Conservation (phyloP, 2,888 invertebrate genomes). For the Ctenicera cuprea region DNA sequence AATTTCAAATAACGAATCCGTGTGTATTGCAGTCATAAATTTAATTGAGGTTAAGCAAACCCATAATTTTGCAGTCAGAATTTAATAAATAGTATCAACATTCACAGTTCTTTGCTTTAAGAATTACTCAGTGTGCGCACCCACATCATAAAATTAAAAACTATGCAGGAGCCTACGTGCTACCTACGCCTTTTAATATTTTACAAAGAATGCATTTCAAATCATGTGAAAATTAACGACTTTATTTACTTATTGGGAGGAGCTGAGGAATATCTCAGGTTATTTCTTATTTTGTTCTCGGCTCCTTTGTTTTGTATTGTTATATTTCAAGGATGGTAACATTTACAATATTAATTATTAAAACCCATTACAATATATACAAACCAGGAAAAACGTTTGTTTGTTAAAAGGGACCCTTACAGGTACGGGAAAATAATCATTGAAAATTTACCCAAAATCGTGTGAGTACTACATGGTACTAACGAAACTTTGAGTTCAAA, state of each 20-base stretch:
- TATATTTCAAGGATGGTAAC: no score
- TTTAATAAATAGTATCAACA: slow-evolving; percentile 19
- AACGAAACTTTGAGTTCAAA: no score
- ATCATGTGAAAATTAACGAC: slow-evolving; percentile 17
- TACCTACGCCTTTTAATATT: background rate
- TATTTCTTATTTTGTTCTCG: background rate
- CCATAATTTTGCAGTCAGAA: background rate
- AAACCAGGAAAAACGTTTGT: no score
- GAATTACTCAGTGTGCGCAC: slow-evolving; percentile 1
- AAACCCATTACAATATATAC: no score
- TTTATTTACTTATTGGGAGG: background rate
- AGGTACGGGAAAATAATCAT: no score
- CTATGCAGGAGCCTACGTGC: slow-evolving; percentile 16
- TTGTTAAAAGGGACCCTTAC: no score
- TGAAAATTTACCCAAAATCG: no score
- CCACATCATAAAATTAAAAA: slow-evolving; percentile 13
- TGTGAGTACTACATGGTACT: no score
- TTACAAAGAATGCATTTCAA: slow-evolving; percentile 20
- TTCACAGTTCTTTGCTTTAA: background rate
- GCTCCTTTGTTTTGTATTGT: background rate
- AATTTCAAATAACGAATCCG: slow-evolving; percentile 2
- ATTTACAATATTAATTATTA: no score
- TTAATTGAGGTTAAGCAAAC: slow-evolving; percentile 10
- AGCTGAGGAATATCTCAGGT: background rate
- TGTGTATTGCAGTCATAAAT: slow-evolving; percentile 16